Percentiles rank a stretch among this genome's conserved stretches.
Evolutionary conservation across 2,113 vertebrate species (phyloP).

Genomic region (Eurystomus gularis): DNA sequence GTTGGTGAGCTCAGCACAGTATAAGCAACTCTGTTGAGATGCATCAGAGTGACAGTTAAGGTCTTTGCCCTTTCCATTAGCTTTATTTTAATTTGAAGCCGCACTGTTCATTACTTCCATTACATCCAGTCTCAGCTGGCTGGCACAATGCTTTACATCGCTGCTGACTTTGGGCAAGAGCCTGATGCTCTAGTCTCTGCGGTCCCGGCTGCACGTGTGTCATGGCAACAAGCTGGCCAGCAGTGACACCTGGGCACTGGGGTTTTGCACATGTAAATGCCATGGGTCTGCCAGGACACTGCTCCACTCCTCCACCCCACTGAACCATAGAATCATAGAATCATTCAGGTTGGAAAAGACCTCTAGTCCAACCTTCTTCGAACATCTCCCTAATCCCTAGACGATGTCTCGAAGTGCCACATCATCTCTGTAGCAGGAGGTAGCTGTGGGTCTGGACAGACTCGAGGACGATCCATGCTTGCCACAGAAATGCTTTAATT

Average conservation of each 20-base stretch:
- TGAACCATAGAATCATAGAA: rapidly evolving
- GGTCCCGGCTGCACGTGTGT: rapidly evolving
- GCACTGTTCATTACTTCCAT: not conserved
- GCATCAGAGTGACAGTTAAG: slow-evolving; percentile 35
- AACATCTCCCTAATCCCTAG: too few species aligned
- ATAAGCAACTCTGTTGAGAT: not conserved
- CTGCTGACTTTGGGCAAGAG: not conserved
- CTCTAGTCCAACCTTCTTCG: too few species aligned
- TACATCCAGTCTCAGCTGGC: not conserved
- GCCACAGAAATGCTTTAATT: not conserved
- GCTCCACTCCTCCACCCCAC: not conserved
- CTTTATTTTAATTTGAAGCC: slow-evolving; percentile 46
- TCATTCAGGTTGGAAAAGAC: too few species aligned
- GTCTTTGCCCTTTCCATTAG: slow-evolving; percentile 61
- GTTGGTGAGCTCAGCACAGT: slow-evolving; percentile 57
- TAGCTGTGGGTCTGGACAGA: not conserved
- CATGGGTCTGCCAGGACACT: not conserved
- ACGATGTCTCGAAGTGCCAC: too few species aligned
- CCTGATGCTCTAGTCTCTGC: not conserved
- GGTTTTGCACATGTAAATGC: not conserved
- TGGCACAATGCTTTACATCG: not conserved
- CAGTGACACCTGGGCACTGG: not conserved
- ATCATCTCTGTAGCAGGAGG: not conserved
- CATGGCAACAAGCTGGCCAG: not conserved
- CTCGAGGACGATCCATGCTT: rapidly evolving